Evolutionary conservation across 2,113 vertebrate species (phyloP).

Genomic region (Tauraco erythrolophus): DNA sequence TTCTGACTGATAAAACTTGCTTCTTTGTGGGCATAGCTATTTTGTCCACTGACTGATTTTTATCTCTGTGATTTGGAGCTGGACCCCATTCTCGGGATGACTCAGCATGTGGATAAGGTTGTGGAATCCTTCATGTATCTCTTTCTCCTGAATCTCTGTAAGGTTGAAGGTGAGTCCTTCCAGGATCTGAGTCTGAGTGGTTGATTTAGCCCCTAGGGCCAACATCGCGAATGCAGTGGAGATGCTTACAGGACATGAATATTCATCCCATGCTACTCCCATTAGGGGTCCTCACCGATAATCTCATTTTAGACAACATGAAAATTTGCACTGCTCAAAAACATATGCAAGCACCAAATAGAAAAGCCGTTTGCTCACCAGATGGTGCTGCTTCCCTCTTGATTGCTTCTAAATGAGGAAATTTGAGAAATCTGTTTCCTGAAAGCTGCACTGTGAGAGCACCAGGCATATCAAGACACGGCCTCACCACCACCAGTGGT

Average conservation of each 20-base stretch:
- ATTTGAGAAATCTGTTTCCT: not conserved
- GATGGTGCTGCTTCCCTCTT: constrained; percentile 59
- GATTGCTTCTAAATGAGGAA: not conserved
- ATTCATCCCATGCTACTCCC: not conserved
- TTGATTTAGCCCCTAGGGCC: constrained; percentile 75
- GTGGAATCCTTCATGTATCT: constrained; percentile 77
- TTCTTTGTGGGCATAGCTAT: not conserved
- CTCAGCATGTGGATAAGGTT: constrained; percentile 75
- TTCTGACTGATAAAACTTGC: not conserved
- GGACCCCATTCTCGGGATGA: constrained; percentile 46
- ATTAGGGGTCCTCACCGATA: not conserved
- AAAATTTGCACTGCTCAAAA: not conserved
- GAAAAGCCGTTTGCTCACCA: constrained; percentile 38
- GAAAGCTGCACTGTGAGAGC: not conserved
- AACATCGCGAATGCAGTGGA: constrained; percentile 80
- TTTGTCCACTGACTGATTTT: not conserved
- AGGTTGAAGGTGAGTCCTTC: constrained; percentile 75
- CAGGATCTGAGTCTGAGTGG: constrained; percentile 84
- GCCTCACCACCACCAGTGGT: not conserved
- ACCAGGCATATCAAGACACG: not conserved
- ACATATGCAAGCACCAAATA: not conserved
- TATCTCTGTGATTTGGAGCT: not conserved
- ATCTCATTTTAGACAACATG: not conserved
- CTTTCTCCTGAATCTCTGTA: constrained; percentile 17
- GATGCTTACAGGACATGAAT: constrained; percentile 74